A percentile compares a stretch with the other conserved stretches of the same genome.
These are phyloP conservation scores for Sminthurides bifidus DNA, from an alignment of 1,140 invertebrate genomes.

Conservation along the genomic window DNA sequence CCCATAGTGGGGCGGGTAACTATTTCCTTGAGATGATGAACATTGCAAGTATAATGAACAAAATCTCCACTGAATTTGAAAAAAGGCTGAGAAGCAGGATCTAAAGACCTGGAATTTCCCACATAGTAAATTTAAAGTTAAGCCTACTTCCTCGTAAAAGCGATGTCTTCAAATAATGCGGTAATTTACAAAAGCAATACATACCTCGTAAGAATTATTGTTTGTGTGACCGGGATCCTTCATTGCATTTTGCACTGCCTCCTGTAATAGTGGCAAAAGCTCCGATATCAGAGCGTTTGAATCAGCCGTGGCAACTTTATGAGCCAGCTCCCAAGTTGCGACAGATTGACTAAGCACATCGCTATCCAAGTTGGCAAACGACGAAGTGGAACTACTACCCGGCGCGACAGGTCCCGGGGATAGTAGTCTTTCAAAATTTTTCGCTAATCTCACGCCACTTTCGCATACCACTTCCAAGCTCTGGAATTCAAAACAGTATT, in stretches of 20 bases:
- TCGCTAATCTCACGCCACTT: constrained; percentile 25
- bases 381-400: constrained; percentile 9
- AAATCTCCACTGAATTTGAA: constrained; percentile 32
- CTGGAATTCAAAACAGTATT: constrained; percentile 16
- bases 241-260: constrained; percentile 30
- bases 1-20: constrained; percentile 6
- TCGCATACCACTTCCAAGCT: constrained; percentile 31
- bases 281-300: constrained; percentile 29
- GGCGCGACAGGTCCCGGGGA: constrained; percentile 10
- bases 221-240: constrained; percentile 26
- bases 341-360: constrained; percentile 30
- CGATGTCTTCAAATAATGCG: neutral
- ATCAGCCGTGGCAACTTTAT: constrained; percentile 30
- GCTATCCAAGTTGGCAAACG: constrained; percentile 21
- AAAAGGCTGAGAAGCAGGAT: constrained; percentile 32
- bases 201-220: constrained; percentile 28
- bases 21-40: constrained; percentile 22
- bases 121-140: neutral
- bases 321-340: constrained; percentile 30
- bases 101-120: constrained; percentile 28
- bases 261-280: constrained; percentile 28
- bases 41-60: constrained; percentile 28
- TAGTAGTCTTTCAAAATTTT: constrained; percentile 29
- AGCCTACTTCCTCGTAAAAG: neutral
- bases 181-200: neutral